Evolutionary conservation across 2,888 invertebrate species (phyloP).

Genomic region (Penaeus monodon): DNA sequence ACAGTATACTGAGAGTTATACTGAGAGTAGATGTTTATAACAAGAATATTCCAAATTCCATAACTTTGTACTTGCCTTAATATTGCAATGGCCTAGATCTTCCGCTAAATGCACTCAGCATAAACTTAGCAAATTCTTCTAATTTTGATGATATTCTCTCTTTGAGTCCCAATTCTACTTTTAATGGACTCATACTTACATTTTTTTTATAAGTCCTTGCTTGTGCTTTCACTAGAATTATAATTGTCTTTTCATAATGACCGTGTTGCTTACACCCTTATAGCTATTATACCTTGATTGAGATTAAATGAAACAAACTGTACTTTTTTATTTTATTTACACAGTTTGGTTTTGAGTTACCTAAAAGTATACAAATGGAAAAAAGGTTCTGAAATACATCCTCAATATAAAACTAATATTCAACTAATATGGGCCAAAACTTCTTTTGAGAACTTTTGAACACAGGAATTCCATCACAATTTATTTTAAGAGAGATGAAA

Average conservation of each 20-base stretch:
- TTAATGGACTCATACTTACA: not conserved
- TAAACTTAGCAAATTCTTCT: too few relatives aligned
- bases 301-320: conserved; percentile 2
- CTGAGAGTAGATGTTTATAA: not conserved
- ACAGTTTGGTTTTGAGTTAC: conserved; percentile 6
- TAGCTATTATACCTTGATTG: conserved; percentile 14
- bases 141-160: conserved; percentile 6
- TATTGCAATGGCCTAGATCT: conserved; percentile 6
- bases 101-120: conserved; percentile 10
- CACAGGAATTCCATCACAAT: conserved; percentile 21
- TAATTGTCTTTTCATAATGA: conserved; percentile 1
- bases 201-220: not conserved
- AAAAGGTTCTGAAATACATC: conserved; percentile 3
- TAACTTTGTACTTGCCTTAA: not conserved
- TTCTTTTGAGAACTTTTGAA: conserved; percentile 21
- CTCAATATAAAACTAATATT: too few relatives aligned
- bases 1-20: too few relatives aligned
- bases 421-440: conserved; percentile 21
- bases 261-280: conserved; percentile 15
- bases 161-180: too few relatives aligned
- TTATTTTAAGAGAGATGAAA: not conserved
- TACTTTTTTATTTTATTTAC: not conserved
- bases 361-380: conserved; percentile 13
- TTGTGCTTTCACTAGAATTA: not conserved
- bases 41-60: not conserved